Evolutionary conservation across 2,888 invertebrate genomes (phyloP), one percentile per base, ranked within the genome.

Genomic region (Entomobrya multifasciata): DNA sequence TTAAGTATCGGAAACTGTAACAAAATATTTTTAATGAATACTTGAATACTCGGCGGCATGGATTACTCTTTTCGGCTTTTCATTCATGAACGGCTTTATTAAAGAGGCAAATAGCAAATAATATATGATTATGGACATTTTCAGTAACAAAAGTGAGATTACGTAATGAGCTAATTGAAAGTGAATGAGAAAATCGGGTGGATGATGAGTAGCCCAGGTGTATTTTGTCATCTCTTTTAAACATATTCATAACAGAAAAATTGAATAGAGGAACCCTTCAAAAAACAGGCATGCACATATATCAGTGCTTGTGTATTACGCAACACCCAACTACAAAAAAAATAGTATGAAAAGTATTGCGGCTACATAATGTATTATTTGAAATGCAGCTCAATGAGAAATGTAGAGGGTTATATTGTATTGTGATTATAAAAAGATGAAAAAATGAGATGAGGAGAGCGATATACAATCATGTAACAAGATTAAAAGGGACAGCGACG

Each of bases 81-180:
- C 60, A 55, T 27, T 27, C 13, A 25, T 60, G 1, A n/a, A n/a
- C 60, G 36, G 10, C n/a, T 65, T n/a, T n/a, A 36, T 30, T 65
- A 6, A 65, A 36, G 60, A 60, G 13, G 60, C 13, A 13, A 8
- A 2, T 1, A 8, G 5, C 25, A 27, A 60, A 25, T 17, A 25
- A 4, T 5, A n/a, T n/a, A n/a, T n/a, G n/a, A n/a, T n/a, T n/a
- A n/a, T n/a, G n/a, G n/a, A n/a, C 60, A 60, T 60, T 27, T 6
- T 65, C 62, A 36, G 3, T n/a, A 1, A 30, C 27, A 8, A 25
- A 49, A 55, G 27, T 65, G 70, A 55, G 67, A 80, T 80, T 80
- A 70, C 80, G 70, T 70, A 80, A 80, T 70, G 70, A 44, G 80
- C 80, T 80, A 80, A 80, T 80, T 80, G 80, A 62, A 80, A 80